These are phyloP conservation scores for Drosophila leonis DNA, from an alignment of 2,888 invertebrate genomes.

Conservation along the genomic window DNA sequence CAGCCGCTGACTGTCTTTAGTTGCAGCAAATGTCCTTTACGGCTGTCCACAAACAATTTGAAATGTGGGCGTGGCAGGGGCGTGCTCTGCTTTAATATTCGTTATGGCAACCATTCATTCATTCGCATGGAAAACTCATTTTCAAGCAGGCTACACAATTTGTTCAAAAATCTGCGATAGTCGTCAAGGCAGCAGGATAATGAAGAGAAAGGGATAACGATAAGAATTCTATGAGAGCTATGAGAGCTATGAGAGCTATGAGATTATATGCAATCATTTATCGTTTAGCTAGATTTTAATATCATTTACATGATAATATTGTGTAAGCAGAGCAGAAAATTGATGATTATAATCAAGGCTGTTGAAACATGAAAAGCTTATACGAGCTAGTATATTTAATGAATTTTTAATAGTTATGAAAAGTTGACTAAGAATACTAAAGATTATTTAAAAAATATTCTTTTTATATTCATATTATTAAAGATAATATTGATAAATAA, in stretches of 20 bases:
- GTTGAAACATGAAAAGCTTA: too few species aligned
- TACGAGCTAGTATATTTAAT: too few species aligned
- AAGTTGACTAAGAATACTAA: too few species aligned
- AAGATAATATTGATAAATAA: too few species aligned
- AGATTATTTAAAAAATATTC: too few species aligned
- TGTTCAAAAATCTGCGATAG: neutral
- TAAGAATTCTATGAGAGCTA: neutral
- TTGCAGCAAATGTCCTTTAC: constrained; percentile 37
- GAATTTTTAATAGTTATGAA: too few species aligned
- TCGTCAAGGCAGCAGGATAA: neutral
- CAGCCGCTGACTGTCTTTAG: constrained; percentile 22
- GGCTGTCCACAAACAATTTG: constrained; percentile 22
- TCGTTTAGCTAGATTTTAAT: neutral
- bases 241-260: neutral
- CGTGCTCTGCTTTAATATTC: constrained; percentile 24
- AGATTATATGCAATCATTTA: neutral
- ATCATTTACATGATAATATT: neutral
- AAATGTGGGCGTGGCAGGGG: constrained; percentile 21
- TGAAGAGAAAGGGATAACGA: neutral
- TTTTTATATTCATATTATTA: too few species aligned
- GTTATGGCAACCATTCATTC: constrained; percentile 25
- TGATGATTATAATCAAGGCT: neutral
- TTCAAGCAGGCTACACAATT: neutral
- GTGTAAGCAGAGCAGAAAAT: neutral
- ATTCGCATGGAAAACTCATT: constrained; percentile 1